A percentile compares a stretch with the other conserved stretches of the same genome.
Conservation (phyloP, 1,140 invertebrate species). For the Archegozetes longisetosus region DNA sequence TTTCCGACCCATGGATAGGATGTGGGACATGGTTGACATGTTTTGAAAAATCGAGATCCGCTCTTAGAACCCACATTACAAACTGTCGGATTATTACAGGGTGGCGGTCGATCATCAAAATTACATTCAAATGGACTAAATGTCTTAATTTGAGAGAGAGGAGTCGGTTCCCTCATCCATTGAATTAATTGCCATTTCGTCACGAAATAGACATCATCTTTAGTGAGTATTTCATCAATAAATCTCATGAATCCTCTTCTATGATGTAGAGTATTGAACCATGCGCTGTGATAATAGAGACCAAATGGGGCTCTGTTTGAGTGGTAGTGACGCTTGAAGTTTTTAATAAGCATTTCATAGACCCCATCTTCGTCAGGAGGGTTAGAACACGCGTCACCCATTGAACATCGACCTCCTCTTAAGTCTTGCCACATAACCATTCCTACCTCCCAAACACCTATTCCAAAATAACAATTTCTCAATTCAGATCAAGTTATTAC, state of each 20-base stretch:
- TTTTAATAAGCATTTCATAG: slow-evolving; percentile 84
- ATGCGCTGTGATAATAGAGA: slow-evolving; percentile 80
- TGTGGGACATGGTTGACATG: slow-evolving; percentile 77
- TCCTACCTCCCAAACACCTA: slow-evolving; percentile 37
- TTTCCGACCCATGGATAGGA: slow-evolving; percentile 81
- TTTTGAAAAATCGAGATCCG: slow-evolving; percentile 62
- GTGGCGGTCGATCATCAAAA: slow-evolving; percentile 53
- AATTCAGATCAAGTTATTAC: neutral
- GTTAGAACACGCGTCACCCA: slow-evolving; percentile 86
- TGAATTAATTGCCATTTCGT: slow-evolving; percentile 85
- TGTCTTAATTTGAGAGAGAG: slow-evolving; percentile 51
- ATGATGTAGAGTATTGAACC: slow-evolving; percentile 86
- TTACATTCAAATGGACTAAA: slow-evolving; percentile 71
- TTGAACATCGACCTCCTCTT: slow-evolving; percentile 79
- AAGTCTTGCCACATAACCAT: slow-evolving; percentile 96
- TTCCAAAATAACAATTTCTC: neutral
- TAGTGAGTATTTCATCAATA: slow-evolving; percentile 67
- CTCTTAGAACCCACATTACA: slow-evolving; percentile 90
- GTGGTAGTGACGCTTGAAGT: slow-evolving; percentile 83
- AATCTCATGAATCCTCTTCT: slow-evolving; percentile 85
- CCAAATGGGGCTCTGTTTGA: slow-evolving; percentile 83
- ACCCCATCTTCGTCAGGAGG: slow-evolving; percentile 72
- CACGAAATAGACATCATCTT: slow-evolving; percentile 75
- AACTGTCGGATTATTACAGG: slow-evolving; percentile 77
- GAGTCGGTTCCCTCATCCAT: slow-evolving; percentile 81